Evolutionary conservation across 2,113 vertebrate genomes (phyloP), one percentile per base, ranked within the genome.

Genomic region (Neotoma lepida): DNA sequence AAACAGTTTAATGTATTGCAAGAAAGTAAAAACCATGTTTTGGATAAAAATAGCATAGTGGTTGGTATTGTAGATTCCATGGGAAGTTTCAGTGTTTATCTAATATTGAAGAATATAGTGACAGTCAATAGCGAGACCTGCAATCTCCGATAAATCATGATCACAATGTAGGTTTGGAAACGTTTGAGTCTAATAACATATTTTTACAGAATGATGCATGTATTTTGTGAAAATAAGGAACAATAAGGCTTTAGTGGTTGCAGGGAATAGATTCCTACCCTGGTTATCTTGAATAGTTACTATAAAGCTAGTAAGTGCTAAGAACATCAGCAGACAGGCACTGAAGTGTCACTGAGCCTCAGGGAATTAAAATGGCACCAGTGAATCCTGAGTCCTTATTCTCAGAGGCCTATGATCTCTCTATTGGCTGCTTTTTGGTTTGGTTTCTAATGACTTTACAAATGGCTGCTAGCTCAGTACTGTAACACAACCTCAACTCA

Each of bases 21-120:
- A 93, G 39, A 93, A 97, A 97, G 17, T 88, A 61, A 86, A 97
- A 97, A 77, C 17, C 56, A 41, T 56, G 33, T 41, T 82, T 77
- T 33, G 85, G 58, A 70, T 86, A 70, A 54, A 87, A 91, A 35
- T 84, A 78, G 84, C 44, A n/a, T 74, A 54, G 35, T 64, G 82
- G 63, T 70, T 82, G 35, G 87, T 70, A 90, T 82, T 86, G 70
- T 6, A 70, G 61, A 73, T 70, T 94, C 35, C 12, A 5, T 76
- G 74, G 63, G 51, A 82, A 92, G 63, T 82, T 77, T 66, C 70
- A 86, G 22, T 94, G 82, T 86, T 93, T 89, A 90, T 81, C 18
- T 82, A 82, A 58, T 96, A 81, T 30, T 73, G 61, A 68, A 90
- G 80, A 92, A 80, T 4, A 74, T 24, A 90, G 4, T 76, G 46